These are phyloP conservation scores for Neoniphon sammara DNA, from an alignment of 2,797 vertebrate genomes.

Conservation along the genomic window DNA sequence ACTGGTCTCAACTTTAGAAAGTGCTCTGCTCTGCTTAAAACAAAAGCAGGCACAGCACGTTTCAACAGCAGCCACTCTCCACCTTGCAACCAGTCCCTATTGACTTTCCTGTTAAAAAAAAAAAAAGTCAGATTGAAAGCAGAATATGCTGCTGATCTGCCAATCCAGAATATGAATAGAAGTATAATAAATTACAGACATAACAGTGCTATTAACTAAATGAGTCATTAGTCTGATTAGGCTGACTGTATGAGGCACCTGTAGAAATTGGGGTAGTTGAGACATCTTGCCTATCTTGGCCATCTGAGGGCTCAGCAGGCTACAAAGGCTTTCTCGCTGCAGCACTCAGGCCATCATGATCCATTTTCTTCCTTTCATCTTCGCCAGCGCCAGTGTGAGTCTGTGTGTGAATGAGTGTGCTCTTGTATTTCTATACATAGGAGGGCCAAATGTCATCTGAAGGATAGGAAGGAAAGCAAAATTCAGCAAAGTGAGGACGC, in stretches of 20 bases:
- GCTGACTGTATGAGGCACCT: neutral
- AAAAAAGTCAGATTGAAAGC: neutral
- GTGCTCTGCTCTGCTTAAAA: conserved; percentile 3
- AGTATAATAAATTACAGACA: neutral
- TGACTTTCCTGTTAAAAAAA: neutral
- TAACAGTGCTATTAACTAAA: neutral
- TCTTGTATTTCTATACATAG: conserved; percentile 3
- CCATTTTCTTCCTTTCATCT: conserved; percentile 29
- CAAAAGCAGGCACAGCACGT: conserved; percentile 3
- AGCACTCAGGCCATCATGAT: conserved; percentile 11
- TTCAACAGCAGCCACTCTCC: neutral
- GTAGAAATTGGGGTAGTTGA: neutral
- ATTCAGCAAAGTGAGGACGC: neutral
- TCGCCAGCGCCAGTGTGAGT: neutral
- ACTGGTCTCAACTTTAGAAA: conserved; percentile 1
- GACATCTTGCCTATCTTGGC: conserved; percentile 5
- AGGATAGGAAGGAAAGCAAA: neutral
- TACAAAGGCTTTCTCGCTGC: conserved; percentile 8
- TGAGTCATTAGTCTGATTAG: neutral
- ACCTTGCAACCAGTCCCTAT: conserved; percentile 14
- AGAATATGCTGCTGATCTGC: neutral
- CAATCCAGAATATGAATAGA: conserved; percentile 13
- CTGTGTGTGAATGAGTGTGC: conserved; percentile 2
- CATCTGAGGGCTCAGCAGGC: neutral
- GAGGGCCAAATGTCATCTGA: conserved; percentile 1